These are phyloP conservation scores for Fragum fragum DNA, from an alignment of 2,888 invertebrate genomes.

Conservation along the genomic window DNA sequence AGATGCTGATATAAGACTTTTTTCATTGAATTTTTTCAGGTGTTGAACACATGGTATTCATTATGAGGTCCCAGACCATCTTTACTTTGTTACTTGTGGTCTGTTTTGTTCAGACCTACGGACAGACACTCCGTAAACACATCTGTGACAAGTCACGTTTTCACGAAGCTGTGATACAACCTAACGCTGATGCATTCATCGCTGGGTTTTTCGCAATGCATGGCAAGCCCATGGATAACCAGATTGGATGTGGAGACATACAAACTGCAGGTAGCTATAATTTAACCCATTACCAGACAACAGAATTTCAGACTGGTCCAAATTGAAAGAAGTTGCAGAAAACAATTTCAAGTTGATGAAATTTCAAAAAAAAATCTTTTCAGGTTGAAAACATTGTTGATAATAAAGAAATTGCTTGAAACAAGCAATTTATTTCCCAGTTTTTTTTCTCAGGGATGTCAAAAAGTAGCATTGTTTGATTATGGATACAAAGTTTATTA, in stretches of 20 bases:
- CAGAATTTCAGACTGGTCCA: too few species aligned
- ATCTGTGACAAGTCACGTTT: conserved; percentile 64
- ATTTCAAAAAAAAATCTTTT: too few species aligned
- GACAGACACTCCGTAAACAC: conserved; percentile 62
- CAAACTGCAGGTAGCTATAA: conserved; percentile 50
- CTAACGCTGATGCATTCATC: conserved; percentile 78
- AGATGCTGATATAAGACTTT: too few species aligned
- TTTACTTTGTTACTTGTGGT: background rate
- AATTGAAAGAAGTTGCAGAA: too few species aligned
- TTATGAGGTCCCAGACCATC: conserved; percentile 8
- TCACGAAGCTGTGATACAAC: conserved; percentile 73
- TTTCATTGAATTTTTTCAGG: background rate
- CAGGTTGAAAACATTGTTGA: too few species aligned
- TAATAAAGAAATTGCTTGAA: too few species aligned
- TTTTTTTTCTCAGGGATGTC: too few species aligned
- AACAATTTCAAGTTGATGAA: too few species aligned
- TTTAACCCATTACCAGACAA: too few species aligned
- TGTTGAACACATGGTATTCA: background rate
- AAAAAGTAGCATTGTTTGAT: too few species aligned
- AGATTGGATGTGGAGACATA: conserved; percentile 71
- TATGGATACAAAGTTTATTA: too few species aligned
- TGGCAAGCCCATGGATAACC: background rate
- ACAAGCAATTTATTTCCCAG: too few species aligned
- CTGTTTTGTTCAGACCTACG: background rate
- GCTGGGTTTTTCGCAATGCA: conserved; percentile 80